Percentiles rank a stretch among this genome's conserved stretches.
Evolutionary conservation across 2,113 vertebrate species (phyloP).

Genomic region (Probosciger aterrimus): DNA sequence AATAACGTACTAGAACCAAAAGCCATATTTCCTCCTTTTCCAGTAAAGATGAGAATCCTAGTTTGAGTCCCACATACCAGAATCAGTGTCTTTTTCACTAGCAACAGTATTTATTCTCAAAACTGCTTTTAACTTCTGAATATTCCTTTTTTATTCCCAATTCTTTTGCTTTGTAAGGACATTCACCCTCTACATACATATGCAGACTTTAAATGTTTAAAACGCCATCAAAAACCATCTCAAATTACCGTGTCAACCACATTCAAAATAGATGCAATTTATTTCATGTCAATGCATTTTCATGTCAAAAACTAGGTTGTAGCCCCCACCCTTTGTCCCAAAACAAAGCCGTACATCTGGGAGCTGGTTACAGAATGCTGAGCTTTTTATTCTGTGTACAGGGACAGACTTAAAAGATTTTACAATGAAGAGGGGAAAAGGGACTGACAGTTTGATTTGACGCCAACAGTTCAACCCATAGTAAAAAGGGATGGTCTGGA

Average conservation of each 20-base stretch:
- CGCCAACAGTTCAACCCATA: neutral
- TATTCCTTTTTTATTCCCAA: neutral
- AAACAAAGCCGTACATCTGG: neutral
- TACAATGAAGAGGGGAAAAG: neutral
- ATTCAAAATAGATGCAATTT: neutral
- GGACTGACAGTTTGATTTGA: constrained; percentile 22
- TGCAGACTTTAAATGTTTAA: neutral
- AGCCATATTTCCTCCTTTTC: neutral
- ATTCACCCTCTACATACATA: neutral
- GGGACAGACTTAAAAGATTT: constrained; percentile 9
- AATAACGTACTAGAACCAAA: neutral
- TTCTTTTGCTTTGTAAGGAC: neutral
- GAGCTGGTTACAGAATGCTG: neutral
- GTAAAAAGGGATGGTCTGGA: constrained; percentile 10
- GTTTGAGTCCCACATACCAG: neutral
- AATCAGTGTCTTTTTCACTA: neutral
- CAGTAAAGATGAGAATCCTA: neutral
- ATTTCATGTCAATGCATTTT: neutral
- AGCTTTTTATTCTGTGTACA: neutral
- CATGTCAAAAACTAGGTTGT: neutral
- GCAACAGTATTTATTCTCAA: neutral
- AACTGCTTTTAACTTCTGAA: neutral
- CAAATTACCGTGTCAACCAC: neutral
- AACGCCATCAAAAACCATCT: neutral
- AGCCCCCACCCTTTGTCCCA: neutral